These are phyloP conservation scores for Anas georgica DNA, from an alignment of 2,797 vertebrate genomes.

Conservation along the genomic window DNA sequence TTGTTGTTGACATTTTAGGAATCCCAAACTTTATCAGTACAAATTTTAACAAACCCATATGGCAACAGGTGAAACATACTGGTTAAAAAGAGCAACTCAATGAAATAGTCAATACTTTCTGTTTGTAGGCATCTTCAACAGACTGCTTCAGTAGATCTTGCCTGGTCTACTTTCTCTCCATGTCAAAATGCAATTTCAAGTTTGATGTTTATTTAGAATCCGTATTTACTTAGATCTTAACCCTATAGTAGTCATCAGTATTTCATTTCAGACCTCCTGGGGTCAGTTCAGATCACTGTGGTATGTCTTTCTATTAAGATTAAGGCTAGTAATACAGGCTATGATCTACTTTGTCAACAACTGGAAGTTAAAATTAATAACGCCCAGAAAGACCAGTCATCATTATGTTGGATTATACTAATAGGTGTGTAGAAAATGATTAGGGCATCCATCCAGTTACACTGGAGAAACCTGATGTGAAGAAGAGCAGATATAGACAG, in stretches of 20 bases:
- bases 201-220: not conserved
- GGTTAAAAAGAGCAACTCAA: not conserved
- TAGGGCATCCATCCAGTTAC: not conserved
- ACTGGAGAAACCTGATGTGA: not conserved
- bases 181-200: not conserved
- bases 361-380: not conserved
- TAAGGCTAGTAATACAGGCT: not conserved
- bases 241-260: not conserved
- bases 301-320: not conserved
- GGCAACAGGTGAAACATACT: not conserved
- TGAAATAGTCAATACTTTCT: not conserved
- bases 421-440: not conserved
- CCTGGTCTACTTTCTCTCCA: not conserved
- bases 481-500: not conserved
- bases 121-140: not conserved
- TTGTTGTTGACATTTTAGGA: not conserved
- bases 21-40: not conserved
- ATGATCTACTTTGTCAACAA: not conserved
- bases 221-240: not conserved
- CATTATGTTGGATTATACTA: conserved; percentile 2
- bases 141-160: not conserved
- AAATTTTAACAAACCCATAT: fast-evolving
- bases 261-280: not conserved
- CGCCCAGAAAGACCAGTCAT: not conserved
- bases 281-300: not conserved